These are phyloP conservation scores for Riptortus pedestris DNA, from an alignment of 1,140 invertebrate genomes.

Conservation along the genomic window DNA sequence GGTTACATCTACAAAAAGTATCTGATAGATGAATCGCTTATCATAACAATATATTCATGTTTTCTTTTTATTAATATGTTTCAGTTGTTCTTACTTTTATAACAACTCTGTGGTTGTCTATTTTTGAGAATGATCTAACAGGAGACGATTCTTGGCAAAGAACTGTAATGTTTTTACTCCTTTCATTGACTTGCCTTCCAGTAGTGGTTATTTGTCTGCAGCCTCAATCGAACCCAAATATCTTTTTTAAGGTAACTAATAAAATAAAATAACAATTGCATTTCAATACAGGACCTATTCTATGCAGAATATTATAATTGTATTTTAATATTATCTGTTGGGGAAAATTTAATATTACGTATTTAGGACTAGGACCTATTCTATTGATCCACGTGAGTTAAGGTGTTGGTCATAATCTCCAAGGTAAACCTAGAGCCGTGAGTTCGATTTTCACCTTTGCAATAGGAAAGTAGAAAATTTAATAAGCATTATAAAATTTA, in stretches of 20 bases:
- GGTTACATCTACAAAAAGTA: background rate
- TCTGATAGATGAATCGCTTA: no score
- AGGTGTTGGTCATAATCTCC: background rate
- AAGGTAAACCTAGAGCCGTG: background rate
- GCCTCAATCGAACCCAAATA: slow-evolving; percentile 17
- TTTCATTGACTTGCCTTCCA: slow-evolving; percentile 9
- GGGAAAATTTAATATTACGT: background rate
- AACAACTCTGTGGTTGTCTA: slow-evolving; percentile 11
- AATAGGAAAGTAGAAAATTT: no score
- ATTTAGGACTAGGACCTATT: background rate
- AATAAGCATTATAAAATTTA: no score
- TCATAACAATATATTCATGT: no score
- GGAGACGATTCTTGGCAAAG: background rate
- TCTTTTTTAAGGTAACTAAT: slow-evolving; percentile 26
- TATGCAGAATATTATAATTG: background rate
- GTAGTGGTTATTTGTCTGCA: slow-evolving; percentile 20
- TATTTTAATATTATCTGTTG: background rate
- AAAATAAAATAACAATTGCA: background rate
- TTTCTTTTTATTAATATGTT: background rate
- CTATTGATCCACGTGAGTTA: background rate
- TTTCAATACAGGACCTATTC: background rate
- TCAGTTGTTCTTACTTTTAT: slow-evolving; percentile 18
- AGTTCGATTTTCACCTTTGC: background rate
- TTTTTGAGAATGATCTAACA: slow-evolving; percentile 10
- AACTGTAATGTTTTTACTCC: background rate